Conservation (phyloP, 1,140 invertebrate genomes). For the Gonioctena quinquepunctata region DNA sequence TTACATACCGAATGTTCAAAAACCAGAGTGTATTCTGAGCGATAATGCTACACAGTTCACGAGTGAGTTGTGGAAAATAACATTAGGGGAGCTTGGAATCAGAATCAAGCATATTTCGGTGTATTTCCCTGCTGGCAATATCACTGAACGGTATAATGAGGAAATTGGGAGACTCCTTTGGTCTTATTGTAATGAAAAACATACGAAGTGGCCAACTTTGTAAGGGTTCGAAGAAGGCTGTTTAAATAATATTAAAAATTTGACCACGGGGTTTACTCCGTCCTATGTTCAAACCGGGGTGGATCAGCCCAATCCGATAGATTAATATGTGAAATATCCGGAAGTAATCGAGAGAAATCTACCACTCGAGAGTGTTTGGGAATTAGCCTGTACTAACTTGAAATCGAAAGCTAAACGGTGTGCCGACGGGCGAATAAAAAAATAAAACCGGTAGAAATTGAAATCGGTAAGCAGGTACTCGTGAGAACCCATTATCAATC, state of each 20-base stretch:
- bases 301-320: not conserved
- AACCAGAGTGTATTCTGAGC: not conserved
- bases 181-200: not conserved
- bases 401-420: not conserved
- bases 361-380: not conserved
- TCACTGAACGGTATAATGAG: not conserved
- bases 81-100: not conserved
- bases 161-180: constrained; percentile 10
- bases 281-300: not conserved
- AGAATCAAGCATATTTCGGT: not conserved
- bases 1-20: not conserved
- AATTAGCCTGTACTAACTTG: not conserved
- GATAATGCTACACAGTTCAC: constrained; percentile 23
- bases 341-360: not conserved
- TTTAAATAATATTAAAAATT: not conserved
- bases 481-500: not conserved
- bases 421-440: not conserved
- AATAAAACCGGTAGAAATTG: not conserved
- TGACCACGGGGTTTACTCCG: not conserved
- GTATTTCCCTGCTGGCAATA: constrained; percentile 13
- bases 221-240: not conserved
- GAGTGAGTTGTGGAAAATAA: not conserved
- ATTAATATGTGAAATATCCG: not conserved
- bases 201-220: not conserved
- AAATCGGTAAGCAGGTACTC: not conserved